These are phyloP conservation scores for Pomatostomus ruficeps DNA, from an alignment of 2,113 vertebrate species.

Conservation along the genomic window DNA sequence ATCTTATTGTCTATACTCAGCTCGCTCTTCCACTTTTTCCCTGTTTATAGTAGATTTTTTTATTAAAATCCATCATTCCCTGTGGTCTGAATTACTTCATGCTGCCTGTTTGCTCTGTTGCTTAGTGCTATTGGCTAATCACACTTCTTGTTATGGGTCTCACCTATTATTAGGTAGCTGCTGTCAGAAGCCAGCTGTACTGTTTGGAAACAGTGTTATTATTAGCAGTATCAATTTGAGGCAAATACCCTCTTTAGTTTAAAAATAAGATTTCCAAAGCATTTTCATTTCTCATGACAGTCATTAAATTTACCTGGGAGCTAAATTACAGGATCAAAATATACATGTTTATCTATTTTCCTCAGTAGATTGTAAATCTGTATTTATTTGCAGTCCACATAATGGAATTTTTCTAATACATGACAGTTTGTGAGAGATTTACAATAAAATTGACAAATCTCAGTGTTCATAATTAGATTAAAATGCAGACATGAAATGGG, in stretches of 20 bases:
- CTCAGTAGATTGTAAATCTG: background rate
- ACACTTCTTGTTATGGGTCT: background rate
- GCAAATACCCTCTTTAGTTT: background rate
- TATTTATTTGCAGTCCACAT: background rate
- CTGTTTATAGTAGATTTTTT: background rate
- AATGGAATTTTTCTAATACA: background rate
- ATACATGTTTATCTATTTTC: background rate
- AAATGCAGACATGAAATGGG: background rate
- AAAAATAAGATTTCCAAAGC: background rate
- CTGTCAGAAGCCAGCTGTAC: background rate
- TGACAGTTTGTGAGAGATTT: background rate
- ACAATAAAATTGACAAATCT: background rate
- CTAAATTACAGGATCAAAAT: background rate
- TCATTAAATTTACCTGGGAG: background rate
- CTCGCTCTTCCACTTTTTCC: background rate
- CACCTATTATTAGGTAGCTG: background rate
- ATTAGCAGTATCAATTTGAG: background rate
- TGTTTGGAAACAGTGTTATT: background rate
- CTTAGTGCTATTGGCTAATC: background rate
- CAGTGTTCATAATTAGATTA: background rate
- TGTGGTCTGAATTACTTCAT: background rate
- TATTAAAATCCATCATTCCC: background rate
- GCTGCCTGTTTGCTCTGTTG: background rate
- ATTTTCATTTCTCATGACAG: background rate
- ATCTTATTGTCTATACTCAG: background rate